Evolutionary conservation across 2,113 vertebrate species (phyloP), one percentile per base, ranked within the genome.

Genomic region (Macrotis lagotis): DNA sequence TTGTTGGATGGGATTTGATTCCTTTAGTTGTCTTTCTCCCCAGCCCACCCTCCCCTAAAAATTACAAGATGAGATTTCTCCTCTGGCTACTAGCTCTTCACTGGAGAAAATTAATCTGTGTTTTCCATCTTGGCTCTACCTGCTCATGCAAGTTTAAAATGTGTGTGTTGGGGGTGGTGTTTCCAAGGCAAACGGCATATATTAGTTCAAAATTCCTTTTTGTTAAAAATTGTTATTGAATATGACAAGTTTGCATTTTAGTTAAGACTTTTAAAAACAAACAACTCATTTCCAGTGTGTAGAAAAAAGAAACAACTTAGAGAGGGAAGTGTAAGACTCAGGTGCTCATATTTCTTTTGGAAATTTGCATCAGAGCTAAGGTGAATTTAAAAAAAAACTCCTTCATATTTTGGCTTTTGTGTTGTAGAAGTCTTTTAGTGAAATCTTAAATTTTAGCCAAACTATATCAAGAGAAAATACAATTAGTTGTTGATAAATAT

Each of bases 401-500:
- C 95, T 92, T 94, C 48, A 92, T 93, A n/a, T 91, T 95, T 98
- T 98, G 96, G 59, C 92, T 90, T 92, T 95, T 91, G 16, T 53
- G 4, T 91, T 0, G 95, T 59, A 48, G 93, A 91, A 0, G 0
- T 95, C 51, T 93, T 91, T 74, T 44, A 83, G 92, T 95, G 51
- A 93, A 93, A 95, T 28, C 11, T 94, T 95, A 95, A 94, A 90
- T 96, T 96, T 93, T 93, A 94, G 90, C 91, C 90, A 95, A 96
- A 95, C 51, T 49, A 12, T 94, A 97, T 92, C 48, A 91, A 95
- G 88, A 96, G 93, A 96, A 97, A 95, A 90, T 25, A 3, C 89
- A 92, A 96, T 96, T 97, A 95, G 89, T 93, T 96, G 92, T 89
- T 97, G 94, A 93, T 95, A 96, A 97, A 97, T 95, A 98, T 94